Percentiles rank a stretch among this genome's conserved stretches.
These are phyloP conservation scores for Seriola quinqueradiata DNA, from an alignment of 2,113 vertebrate genomes.

Conservation along the genomic window DNA sequence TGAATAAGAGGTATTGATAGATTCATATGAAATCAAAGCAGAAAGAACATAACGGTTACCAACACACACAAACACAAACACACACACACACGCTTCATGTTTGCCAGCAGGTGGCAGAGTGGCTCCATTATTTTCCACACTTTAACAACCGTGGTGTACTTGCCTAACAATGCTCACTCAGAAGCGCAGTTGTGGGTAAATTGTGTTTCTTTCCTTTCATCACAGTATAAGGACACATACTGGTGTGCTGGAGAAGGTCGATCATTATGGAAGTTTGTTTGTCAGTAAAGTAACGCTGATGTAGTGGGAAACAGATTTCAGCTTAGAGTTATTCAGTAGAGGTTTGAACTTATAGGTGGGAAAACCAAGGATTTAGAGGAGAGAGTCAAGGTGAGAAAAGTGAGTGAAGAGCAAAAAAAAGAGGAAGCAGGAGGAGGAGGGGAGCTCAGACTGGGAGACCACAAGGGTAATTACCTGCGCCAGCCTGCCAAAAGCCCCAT, in stretches of 20 bases:
- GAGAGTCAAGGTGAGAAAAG: constrained; percentile 60
- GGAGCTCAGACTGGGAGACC: constrained; percentile 76
- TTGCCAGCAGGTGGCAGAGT: constrained; percentile 76
- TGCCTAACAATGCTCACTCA: background rate
- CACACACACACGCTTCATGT: background rate
- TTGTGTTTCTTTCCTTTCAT: background rate
- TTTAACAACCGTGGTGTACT: background rate
- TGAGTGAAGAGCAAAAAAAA: constrained; percentile 38
- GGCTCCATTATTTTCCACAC: background rate
- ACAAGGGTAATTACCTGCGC: constrained; percentile 84
- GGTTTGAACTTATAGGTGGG: constrained; percentile 2
- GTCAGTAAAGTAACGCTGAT: background rate
- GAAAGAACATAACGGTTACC: background rate
- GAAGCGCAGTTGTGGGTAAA: background rate
- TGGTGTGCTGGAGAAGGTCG: background rate
- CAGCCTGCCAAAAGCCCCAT: constrained; percentile 83
- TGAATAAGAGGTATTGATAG: background rate
- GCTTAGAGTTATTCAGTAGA: background rate
- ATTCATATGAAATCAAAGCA: background rate
- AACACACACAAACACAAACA: background rate
- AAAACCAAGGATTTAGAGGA: constrained; percentile 26
- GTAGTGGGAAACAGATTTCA: background rate
- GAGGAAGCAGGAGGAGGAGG: constrained; percentile 52
- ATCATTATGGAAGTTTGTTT: background rate
- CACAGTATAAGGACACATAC: background rate